These are phyloP conservation scores for Bimastos eiseni DNA, from an alignment of 2,888 invertebrate genomes.

Conservation along the genomic window DNA sequence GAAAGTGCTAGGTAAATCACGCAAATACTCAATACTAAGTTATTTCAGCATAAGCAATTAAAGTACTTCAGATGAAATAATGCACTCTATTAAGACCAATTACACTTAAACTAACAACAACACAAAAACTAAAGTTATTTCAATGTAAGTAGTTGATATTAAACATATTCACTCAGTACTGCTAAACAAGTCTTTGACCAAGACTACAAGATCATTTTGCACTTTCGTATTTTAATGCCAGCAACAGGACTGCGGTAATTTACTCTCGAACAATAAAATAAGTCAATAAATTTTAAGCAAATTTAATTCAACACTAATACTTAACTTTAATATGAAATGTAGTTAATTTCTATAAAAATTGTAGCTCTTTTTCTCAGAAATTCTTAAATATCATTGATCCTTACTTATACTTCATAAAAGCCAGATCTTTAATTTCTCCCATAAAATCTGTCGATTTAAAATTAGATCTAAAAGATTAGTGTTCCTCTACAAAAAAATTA, in stretches of 20 bases:
- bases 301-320: not conserved
- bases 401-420: not conserved
- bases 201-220: not conserved
- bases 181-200: not conserved
- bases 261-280: not conserved
- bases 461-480: not conserved
- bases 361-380: not conserved
- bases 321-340: too few relatives aligned
- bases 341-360: not conserved
- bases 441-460: not conserved
- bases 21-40: not conserved
- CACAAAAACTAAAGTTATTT: not conserved
- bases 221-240: not conserved
- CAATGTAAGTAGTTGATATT: not conserved
- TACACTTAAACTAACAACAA: not conserved
- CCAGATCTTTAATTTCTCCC: not conserved
- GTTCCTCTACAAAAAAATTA: not conserved
- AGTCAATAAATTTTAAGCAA: not conserved
- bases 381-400: not conserved
- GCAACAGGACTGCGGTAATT: not conserved
- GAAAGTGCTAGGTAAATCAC: not conserved
- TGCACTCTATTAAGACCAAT: not conserved
- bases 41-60: not conserved
- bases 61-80: not conserved
- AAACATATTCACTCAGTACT: not conserved